phyloP scores from a whole-genome alignment of 2,888 invertebrate genomes.

The Dolomedes plantarius region DNA sequence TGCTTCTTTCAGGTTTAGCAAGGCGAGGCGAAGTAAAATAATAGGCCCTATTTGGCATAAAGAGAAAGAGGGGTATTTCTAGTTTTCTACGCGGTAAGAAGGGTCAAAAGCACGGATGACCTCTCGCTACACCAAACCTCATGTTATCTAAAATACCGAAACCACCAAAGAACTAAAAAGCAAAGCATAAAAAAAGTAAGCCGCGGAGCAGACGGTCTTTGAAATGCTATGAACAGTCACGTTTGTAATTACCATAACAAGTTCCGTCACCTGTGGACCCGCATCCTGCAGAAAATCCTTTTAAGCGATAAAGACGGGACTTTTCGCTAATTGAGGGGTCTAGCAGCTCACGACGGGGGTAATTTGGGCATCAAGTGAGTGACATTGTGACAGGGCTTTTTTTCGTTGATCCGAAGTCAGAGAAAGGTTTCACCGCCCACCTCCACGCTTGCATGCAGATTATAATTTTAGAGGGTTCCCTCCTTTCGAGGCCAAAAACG shows the following conservation, averaged over 20 bases:
- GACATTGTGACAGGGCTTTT: constrained; percentile 56
- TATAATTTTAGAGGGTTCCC: constrained; percentile 11
- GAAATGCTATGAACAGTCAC: constrained; percentile 35
- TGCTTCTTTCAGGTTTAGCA: too few relatives aligned
- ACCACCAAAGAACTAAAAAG: too few relatives aligned
- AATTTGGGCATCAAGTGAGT: constrained; percentile 62
- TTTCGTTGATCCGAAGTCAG: neutral
- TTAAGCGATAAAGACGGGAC: constrained; percentile 39
- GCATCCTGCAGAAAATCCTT: constrained; percentile 59
- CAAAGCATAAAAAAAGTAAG: neutral
- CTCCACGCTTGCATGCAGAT: constrained; percentile 16
- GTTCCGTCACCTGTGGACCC: constrained; percentile 53
- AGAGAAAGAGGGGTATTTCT: too few relatives aligned
- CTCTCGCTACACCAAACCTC: neutral
- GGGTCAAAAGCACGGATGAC: neutral
- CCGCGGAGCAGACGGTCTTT: neutral
- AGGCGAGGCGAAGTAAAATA: too few relatives aligned
- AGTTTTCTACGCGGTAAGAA: neutral
- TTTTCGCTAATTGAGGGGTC: constrained; percentile 51
- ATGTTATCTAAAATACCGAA: neutral
- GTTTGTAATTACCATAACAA: constrained; percentile 65
- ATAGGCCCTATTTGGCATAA: too few relatives aligned
- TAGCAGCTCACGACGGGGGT: constrained; percentile 19
- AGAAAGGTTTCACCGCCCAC: constrained; percentile 18
- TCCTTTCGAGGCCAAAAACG: neutral